Evolutionary conservation across 2,888 invertebrate species (phyloP), one percentile per base, ranked within the genome.

Genomic region (Pseudanteris insignis): DNA sequence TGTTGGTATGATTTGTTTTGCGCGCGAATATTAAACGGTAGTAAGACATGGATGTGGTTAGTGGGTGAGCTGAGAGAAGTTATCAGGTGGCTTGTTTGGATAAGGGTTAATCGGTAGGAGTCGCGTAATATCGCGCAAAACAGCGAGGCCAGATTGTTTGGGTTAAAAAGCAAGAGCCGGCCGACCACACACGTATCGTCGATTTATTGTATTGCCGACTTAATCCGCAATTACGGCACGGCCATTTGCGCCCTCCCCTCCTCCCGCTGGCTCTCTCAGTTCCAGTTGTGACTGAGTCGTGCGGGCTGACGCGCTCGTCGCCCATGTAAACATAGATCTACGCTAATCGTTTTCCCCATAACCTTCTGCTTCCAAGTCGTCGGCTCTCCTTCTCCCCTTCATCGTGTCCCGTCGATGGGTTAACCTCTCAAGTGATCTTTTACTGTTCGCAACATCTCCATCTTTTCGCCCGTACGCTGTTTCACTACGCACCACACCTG

Each of bases 281-380:
- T 2, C 8, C 7, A 59, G 44, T 58, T 51, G 58, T 48, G 58
- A 58, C 58, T 48, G 58, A 58, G 21, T 51, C 58, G 50, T 51
- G 48, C 36, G 47, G 47, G 41, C 46, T 60, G 62, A 64, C 60
- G 64, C 67, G 47, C 62, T 46, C 60, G 43, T 61, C 60, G 53
- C 60, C 64, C 68, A 60, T 72, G 73, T 75, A 74, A 74, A 77
- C 75, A 73, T 70, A 69, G 72, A 68, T 71, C 69, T 70, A 66
- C 73, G 67, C 77, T 78, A 78, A 78, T 78, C 78, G 77, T 78
- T 78, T 78, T 77, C 71, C 75, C 77, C 75, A 77, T 77, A 76
- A 76, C 70, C 65, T 34, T 64, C 70, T 72, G 76, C 69, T 66
- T 66, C 60, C 68, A 67, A 65, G 66, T 63, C 68, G 67, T 66